Percentiles rank a stretch among this genome's conserved stretches.
Conservation (phyloP, 1,140 invertebrate genomes). For the Drosophila pandora region DNA sequence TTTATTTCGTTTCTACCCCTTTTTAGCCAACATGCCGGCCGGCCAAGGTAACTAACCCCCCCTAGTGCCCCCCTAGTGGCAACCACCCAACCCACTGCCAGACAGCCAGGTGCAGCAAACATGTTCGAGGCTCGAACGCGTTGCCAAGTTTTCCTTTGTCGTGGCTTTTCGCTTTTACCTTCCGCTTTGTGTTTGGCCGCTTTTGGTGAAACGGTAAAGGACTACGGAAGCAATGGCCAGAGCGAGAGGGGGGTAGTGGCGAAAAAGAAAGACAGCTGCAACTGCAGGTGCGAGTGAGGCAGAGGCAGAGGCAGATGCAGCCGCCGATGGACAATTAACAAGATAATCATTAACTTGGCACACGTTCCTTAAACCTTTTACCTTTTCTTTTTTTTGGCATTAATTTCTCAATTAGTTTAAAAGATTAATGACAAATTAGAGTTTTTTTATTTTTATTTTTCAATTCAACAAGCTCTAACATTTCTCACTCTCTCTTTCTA, state of each 20-base stretch:
- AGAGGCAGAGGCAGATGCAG: slow-evolving; percentile 8
- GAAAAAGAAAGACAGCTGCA: slow-evolving; percentile 19
- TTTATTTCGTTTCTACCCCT: slow-evolving; percentile 48
- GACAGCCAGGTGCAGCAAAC: slow-evolving; percentile 54
- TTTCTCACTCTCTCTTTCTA: not conserved
- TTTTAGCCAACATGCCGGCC: slow-evolving; percentile 66
- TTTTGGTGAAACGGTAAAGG: slow-evolving; percentile 40
- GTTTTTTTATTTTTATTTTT: not conserved
- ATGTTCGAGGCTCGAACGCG: slow-evolving; percentile 70
- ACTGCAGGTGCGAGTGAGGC: slow-evolving; percentile 20
- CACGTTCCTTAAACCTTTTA: not conserved
- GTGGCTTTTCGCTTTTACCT: slow-evolving; percentile 44
- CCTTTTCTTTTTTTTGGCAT: not conserved
- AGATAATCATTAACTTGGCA: slow-evolving; percentile 31
- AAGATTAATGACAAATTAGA: not conserved
- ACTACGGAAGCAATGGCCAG: slow-evolving; percentile 4
- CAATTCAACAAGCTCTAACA: not conserved
- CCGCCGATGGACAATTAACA: slow-evolving; percentile 39
- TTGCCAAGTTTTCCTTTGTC: slow-evolving; percentile 70
- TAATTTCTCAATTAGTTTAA: not conserved
- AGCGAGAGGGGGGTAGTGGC: slow-evolving; percentile 11
- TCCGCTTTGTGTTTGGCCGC: not conserved
- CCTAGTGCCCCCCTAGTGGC: not conserved
- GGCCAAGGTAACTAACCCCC: slow-evolving; percentile 40
- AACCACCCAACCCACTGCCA: slow-evolving; percentile 8